phyloP scores from a whole-genome alignment of 2,113 vertebrate genomes.

The Notiomystis cincta region DNA sequence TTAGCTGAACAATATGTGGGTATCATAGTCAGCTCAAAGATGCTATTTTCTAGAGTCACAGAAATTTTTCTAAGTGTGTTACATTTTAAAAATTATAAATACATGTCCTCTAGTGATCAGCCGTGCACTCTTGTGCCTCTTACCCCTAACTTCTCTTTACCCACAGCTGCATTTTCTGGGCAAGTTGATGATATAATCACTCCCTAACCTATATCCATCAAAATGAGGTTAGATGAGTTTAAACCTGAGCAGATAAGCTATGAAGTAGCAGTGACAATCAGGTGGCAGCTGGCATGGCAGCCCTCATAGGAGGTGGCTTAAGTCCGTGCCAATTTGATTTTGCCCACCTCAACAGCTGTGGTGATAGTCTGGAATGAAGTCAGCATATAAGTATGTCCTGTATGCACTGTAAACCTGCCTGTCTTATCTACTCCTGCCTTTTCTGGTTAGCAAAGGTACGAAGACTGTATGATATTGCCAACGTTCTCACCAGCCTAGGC shows the following conservation, averaged over 20 bases:
- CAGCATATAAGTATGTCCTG: not conserved
- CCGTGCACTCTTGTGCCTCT: not conserved
- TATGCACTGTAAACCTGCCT: not conserved
- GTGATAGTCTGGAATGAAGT: not conserved
- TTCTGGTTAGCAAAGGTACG: constrained; percentile 85
- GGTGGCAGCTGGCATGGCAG: not conserved
- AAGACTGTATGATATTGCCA: constrained; percentile 92
- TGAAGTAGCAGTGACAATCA: not conserved
- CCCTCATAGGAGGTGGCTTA: not conserved
- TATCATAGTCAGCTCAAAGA: not conserved
- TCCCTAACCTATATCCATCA: not conserved
- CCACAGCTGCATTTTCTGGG: not conserved
- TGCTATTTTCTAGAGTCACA: not conserved
- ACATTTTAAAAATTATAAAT: not conserved
- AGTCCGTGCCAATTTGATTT: not conserved
- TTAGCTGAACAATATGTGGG: not conserved
- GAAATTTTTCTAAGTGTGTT: not conserved
- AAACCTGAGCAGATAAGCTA: not conserved
- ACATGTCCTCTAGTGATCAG: not conserved
- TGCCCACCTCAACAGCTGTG: not conserved
- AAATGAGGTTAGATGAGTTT: not conserved
- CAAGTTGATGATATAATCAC: not conserved
- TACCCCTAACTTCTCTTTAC: not conserved
- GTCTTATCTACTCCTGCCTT: not conserved
- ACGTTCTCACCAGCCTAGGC: constrained; percentile 87